phyloP scores from a whole-genome alignment of 2,888 invertebrate genomes.

The Drosophila monieri region DNA sequence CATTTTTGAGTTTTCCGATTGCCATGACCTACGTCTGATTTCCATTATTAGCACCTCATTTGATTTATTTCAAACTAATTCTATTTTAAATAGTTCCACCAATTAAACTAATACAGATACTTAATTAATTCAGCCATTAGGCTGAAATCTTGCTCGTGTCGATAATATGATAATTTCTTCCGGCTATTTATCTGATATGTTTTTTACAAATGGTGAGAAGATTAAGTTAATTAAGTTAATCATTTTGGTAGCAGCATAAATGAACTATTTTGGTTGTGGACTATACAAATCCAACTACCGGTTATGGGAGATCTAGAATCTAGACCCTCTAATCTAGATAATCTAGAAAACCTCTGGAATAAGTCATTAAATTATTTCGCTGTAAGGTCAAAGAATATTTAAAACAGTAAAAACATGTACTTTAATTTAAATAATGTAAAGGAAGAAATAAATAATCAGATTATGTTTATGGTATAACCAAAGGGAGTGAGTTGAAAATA shows the following conservation, averaged over 20 bases:
- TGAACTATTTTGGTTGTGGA: conserved; percentile 27
- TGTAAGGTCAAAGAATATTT: conserved; percentile 19
- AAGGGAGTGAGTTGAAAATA: too few relatives aligned
- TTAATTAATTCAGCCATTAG: conserved; percentile 14
- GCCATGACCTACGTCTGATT: conserved; percentile 46
- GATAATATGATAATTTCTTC: conserved; percentile 11
- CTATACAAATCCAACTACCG: conserved; percentile 6
- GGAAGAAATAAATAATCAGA: not conserved
- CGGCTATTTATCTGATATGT: conserved; percentile 16
- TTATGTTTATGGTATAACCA: not conserved
- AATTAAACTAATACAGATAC: conserved; percentile 19
- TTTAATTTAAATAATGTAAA: not conserved
- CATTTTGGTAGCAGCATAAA: conserved; percentile 16
- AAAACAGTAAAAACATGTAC: conserved; percentile 2
- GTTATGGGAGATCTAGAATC: conserved; percentile 12
- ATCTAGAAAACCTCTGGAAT: conserved; percentile 29
- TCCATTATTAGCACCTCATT: conserved; percentile 38
- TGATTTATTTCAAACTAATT: conserved; percentile 9
- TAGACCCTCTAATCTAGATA: not conserved
- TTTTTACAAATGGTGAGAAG: not conserved
- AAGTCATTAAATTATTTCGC: conserved; percentile 11
- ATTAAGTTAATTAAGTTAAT: conserved; percentile 16
- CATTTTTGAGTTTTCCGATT: conserved; percentile 35
- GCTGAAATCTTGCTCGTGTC: conserved; percentile 13
- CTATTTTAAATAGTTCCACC: conserved; percentile 8